Base-by-base conservation (phyloP, 2,888 invertebrate species). In the Apoda limacodes region DNA sequence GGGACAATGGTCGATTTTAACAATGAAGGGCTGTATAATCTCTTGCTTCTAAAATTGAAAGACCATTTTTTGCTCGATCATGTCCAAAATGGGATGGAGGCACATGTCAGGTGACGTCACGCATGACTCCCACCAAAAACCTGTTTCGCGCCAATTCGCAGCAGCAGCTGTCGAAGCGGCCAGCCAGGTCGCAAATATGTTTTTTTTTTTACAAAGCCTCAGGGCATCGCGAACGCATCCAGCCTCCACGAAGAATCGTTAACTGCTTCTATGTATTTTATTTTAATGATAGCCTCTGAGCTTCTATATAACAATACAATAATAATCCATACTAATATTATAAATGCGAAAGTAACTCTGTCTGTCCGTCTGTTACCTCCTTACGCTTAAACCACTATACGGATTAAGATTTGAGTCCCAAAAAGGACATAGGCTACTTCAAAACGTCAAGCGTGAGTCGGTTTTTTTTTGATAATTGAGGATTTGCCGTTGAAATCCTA, bases 71-170 rank as follows among this genome's bases (percentile, higher is more conserved):
- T 71, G 57, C 46, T 35, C 37, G 22, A 25, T 30, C 38, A 37
- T 49, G 51, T 51, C 56, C 58, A 48, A 62, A 66, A 59, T 56
- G 46, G 56, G 52, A 53, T 50, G 55, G 55, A 58, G 66, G 60
- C 69, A 65, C 66, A 71, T 69, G 71, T 63, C 63, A 61, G 55
- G 47, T 76, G 74, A 76, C 74, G 76, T 75, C 74, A 75, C 48
- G 17, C 17, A 17, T 17, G 48, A 52, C n/a, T 67, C 60, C 66
- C 57, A 54, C 60, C 57, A 51, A 60, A 63, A 78, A 78, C 76
- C 70, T 52, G 75, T 76, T 76, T 68, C 65, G 71, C 70, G 68
- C 67, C 72, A 70, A 65, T 72, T 71, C 71, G 78, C 78, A 80
- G 76, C 75, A 75, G 78, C 71, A 74, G 68, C 42, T 60, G 54